phyloP scores from a whole-genome alignment of 1,140 invertebrate species.

The Drosophila parvula region DNA sequence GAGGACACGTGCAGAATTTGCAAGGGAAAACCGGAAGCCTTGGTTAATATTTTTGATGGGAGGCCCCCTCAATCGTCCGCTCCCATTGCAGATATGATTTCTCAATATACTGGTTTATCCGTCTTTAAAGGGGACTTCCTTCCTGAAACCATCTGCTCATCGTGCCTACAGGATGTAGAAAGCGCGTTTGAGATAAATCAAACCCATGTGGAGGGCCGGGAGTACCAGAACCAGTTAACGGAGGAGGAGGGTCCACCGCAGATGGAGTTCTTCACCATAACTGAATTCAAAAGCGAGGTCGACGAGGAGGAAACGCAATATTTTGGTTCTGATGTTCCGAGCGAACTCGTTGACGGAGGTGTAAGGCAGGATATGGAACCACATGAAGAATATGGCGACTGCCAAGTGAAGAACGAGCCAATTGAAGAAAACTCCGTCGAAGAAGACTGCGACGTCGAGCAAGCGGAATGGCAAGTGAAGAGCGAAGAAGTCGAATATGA shows the following conservation, averaged over 20 bases:
- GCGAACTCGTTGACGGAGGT: not conserved
- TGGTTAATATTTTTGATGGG: conserved; percentile 2
- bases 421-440: not conserved
- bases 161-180: conserved; percentile 7
- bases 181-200: not conserved
- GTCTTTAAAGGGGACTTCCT: not conserved
- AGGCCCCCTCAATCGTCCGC: not conserved
- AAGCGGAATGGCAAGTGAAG: conserved; percentile 4
- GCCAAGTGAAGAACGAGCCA: conserved; percentile 6
- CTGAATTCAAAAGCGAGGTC: conserved; percentile 3
- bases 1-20: conserved; percentile 3
- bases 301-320: not conserved
- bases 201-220: not conserved
- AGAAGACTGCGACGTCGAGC: not conserved
- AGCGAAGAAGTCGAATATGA: conserved; percentile 2
- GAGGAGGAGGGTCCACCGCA: not conserved
- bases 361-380: not conserved
- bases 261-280: conserved; percentile 7
- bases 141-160: not conserved
- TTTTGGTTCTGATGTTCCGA: not conserved
- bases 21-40: not conserved
- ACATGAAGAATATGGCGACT: not conserved
- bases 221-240: not conserved
- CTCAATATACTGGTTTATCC: not conserved
- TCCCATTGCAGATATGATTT: conserved; percentile 5